phyloP scores from a whole-genome alignment of 2,113 vertebrate genomes.

The Narcine bancroftii region DNA sequence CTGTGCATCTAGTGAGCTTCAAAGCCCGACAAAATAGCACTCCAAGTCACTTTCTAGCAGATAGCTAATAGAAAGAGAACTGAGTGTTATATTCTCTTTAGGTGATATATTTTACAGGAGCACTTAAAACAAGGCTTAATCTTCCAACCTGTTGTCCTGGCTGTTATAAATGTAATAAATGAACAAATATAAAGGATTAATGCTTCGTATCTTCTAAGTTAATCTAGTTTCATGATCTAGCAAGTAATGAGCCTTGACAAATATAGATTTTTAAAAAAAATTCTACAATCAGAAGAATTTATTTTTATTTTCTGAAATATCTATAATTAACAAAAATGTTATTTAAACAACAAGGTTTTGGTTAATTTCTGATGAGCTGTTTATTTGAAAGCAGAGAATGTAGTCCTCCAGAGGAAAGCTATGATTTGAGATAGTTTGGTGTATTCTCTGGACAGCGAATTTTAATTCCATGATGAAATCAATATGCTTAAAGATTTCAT shows the following conservation, averaged over 20 bases:
- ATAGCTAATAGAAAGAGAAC: neutral
- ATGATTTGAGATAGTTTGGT: no score
- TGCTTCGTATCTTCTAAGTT: neutral
- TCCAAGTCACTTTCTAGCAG: no score
- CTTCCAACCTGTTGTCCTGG: neutral
- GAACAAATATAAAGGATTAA: no score
- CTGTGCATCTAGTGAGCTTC: neutral
- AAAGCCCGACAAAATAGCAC: neutral
- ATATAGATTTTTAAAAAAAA: neutral
- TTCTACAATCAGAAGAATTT: neutral
- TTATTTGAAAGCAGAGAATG: neutral
- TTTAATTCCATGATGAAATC: conserved; percentile 10
- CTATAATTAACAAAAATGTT: neutral
- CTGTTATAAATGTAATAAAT: neutral
- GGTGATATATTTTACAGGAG: neutral
- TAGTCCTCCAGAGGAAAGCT: neutral
- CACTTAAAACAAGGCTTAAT: neutral
- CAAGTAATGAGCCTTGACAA: neutral
- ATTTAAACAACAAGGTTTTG: neutral
- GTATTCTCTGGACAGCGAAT: no score
- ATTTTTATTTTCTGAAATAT: neutral
- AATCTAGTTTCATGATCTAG: neutral
- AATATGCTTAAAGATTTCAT: no score
- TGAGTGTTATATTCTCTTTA: neutral
- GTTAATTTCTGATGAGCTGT: neutral